These are phyloP conservation scores for Idaea biselata DNA, from an alignment of 2,888 invertebrate genomes.

Conservation along the genomic window DNA sequence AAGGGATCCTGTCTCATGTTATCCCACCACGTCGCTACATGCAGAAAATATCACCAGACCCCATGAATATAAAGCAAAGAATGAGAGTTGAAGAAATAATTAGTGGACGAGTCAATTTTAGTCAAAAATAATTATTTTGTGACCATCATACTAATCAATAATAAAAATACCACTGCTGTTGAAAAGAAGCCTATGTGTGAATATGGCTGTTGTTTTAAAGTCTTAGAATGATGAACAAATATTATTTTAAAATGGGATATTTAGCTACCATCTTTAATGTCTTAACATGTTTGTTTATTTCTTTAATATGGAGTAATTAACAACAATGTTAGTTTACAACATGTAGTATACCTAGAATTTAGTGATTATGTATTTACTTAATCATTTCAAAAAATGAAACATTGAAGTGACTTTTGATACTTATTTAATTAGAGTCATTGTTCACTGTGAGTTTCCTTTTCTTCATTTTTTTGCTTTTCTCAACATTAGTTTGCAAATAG, in stretches of 20 bases:
- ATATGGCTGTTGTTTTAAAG: no score
- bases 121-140: constrained; percentile 42
- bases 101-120: constrained; percentile 58
- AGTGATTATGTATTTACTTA: background rate
- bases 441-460: constrained; percentile 54
- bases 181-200: no score
- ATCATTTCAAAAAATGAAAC: constrained; percentile 3
- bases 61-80: constrained; percentile 57
- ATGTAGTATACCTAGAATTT: background rate
- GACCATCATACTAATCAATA: background rate
- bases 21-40: constrained; percentile 70
- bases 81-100: constrained; percentile 73
- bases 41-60: constrained; percentile 67
- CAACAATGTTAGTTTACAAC: no score
- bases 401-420: constrained; percentile 4
- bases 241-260: no score
- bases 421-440: constrained; percentile 22
- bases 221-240: no score
- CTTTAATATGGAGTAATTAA: no score
- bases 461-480: constrained; percentile 86
- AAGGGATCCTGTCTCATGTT: constrained; percentile 74
- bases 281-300: no score
- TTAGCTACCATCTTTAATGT: no score
- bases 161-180: no score
- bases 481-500: constrained; percentile 91